Evolutionary conservation across 2,113 vertebrate species (phyloP).

Genomic region (Menura novaehollandiae): DNA sequence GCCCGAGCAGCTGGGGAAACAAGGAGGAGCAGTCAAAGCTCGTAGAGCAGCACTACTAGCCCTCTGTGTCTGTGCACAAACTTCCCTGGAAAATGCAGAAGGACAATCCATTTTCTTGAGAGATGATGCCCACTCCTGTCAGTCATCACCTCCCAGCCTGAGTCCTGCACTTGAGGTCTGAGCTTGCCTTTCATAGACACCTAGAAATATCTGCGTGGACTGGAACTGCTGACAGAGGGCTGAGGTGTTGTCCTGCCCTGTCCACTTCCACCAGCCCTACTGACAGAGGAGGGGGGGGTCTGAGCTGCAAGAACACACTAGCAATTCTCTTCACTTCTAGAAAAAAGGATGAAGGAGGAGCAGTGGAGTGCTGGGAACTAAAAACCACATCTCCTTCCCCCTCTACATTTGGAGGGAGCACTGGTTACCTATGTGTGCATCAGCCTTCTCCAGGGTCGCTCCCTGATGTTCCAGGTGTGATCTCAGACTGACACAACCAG

Average conservation of each 20-base stretch:
- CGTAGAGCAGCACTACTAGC: background rate
- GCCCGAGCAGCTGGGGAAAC: background rate
- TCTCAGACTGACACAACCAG: background rate
- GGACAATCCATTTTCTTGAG: background rate
- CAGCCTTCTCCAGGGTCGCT: background rate
- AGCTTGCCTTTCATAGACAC: background rate
- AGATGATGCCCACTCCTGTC: background rate
- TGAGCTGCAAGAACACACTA: background rate
- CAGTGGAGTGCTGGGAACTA: background rate
- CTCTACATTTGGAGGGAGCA: background rate
- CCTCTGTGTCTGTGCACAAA: rapidly evolving
- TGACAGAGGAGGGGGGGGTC: background rate
- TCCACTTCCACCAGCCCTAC: background rate
- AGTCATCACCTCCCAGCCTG: background rate
- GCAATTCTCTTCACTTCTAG: background rate
- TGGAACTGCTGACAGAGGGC: background rate
- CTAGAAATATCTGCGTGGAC: background rate
- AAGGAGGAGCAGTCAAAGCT: background rate
- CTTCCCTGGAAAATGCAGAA: background rate
- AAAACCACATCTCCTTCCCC: background rate
- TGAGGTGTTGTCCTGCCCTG: background rate
- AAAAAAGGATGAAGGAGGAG: background rate
- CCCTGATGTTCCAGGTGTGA: background rate
- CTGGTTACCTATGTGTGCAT: too few relatives aligned
- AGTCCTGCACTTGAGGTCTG: background rate